Conservation (phyloP, 2,888 invertebrate genomes). For the Lasioglossum calceatum region DNA sequence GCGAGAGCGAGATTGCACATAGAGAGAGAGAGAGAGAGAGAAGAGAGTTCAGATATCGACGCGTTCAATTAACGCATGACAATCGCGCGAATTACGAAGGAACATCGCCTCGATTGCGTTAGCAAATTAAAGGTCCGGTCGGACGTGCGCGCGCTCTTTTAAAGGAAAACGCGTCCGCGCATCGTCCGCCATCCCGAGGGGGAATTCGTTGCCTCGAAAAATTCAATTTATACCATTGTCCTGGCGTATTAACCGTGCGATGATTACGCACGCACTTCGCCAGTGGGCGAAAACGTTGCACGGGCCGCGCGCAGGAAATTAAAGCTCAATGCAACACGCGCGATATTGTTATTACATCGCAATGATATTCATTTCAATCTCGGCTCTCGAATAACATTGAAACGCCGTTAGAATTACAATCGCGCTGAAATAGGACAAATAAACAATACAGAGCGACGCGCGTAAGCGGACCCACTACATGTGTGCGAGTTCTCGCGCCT, state of each 20-base stretch:
- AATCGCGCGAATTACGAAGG: background rate
- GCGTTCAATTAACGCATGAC: background rate
- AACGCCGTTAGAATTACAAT: background rate
- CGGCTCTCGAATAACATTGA: background rate
- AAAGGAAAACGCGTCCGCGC: background rate
- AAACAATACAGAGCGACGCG: background rate
- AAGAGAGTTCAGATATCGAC: background rate
- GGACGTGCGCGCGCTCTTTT: background rate
- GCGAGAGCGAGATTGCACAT: background rate
- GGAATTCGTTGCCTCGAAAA: background rate
- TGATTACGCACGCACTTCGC: background rate
- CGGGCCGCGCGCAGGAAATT: background rate
- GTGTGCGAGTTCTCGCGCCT: background rate
- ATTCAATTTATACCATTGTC: background rate
- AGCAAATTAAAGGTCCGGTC: background rate
- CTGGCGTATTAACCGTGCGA: background rate
- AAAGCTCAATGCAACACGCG: background rate
- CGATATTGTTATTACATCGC: background rate
- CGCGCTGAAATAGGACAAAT: background rate
- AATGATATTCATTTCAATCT: constrained; percentile 9
- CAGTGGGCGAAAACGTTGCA: background rate
- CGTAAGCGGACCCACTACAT: background rate
- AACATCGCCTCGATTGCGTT: background rate
- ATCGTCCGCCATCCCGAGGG: background rate
- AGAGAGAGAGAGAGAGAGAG: background rate